Percentiles rank a stretch among this genome's conserved stretches.
These are phyloP conservation scores for Sebastes fasciatus DNA, from an alignment of 2,113 vertebrate genomes.

Conservation along the genomic window DNA sequence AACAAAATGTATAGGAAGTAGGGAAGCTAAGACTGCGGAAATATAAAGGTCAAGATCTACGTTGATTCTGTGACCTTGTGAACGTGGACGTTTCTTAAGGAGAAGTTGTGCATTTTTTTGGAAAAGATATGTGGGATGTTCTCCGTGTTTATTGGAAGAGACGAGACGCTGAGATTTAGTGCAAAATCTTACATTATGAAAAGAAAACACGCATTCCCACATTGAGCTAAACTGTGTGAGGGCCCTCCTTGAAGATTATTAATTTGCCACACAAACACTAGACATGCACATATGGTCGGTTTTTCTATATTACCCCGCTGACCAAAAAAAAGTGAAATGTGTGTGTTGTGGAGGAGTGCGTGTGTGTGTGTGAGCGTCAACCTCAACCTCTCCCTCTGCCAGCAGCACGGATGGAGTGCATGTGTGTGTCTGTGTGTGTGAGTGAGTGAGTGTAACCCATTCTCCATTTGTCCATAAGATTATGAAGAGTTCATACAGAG, in stretches of 20 bases:
- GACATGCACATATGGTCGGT: not conserved
- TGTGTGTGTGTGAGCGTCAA: not conserved
- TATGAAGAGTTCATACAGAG: constrained; percentile 87
- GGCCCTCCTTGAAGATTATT: constrained; percentile 11
- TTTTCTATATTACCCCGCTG: constrained; percentile 1
- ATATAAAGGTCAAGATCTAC: constrained; percentile 32
- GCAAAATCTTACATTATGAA: not conserved
- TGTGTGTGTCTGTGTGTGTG: constrained; percentile 20
- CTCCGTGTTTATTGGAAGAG: not conserved
- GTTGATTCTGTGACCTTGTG: constrained; percentile 11
- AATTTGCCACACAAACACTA: constrained; percentile 19
- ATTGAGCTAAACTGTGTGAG: not conserved
- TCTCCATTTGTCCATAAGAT: constrained; percentile 84
- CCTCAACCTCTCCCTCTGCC: not conserved
- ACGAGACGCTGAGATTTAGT: not conserved
- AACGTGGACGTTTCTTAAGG: not conserved
- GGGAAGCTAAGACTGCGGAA: constrained; percentile 2
- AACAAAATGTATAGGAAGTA: not conserved
- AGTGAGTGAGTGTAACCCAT: constrained; percentile 68
- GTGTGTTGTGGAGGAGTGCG: constrained; percentile 13
- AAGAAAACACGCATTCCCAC: constrained; percentile 19
- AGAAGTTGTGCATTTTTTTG: not conserved
- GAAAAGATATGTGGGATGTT: not conserved
- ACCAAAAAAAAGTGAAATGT: constrained; percentile 22
- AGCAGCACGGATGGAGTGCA: constrained; percentile 34